These are phyloP conservation scores for Pteropus alecto DNA, from an alignment of 2,113 vertebrate genomes.

Conservation along the genomic window DNA sequence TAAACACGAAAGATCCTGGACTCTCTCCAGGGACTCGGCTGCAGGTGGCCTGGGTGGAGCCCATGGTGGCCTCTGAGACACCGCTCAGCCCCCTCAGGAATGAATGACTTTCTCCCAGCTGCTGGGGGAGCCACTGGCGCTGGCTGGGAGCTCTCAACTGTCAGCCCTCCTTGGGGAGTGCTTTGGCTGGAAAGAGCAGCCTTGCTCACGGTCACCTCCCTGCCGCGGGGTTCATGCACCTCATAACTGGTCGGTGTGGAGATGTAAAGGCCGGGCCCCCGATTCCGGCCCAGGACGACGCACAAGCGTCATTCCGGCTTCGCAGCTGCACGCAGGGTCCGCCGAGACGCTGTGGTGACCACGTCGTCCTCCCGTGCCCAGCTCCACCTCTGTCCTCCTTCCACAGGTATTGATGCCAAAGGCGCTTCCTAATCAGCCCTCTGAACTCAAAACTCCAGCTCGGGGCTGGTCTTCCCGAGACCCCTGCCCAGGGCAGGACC, in stretches of 20 bases:
- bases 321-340: fast-evolving
- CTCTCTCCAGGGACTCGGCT: not conserved
- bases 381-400: not conserved
- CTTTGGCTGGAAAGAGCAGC: not conserved
- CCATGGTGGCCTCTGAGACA: no score
- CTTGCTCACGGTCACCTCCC: not conserved
- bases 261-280: not conserved
- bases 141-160: not conserved
- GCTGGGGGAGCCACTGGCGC: not conserved
- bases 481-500: not conserved
- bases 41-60: not conserved
- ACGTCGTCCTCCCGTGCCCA: not conserved
- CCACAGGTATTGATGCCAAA: not conserved
- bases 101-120: no score
- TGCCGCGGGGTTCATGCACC: not conserved
- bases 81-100: not conserved
- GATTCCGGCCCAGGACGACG: not conserved
- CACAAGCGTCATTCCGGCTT: not conserved
- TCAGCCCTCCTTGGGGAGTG: not conserved
- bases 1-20: not conserved
- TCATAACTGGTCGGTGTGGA: no score
- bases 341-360: fast-evolving
- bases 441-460: not conserved
- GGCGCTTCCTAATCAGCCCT: not conserved
- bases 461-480: not conserved